Conservation (phyloP, 2,797 vertebrate genomes). For the Eutrigla gurnardus region DNA sequence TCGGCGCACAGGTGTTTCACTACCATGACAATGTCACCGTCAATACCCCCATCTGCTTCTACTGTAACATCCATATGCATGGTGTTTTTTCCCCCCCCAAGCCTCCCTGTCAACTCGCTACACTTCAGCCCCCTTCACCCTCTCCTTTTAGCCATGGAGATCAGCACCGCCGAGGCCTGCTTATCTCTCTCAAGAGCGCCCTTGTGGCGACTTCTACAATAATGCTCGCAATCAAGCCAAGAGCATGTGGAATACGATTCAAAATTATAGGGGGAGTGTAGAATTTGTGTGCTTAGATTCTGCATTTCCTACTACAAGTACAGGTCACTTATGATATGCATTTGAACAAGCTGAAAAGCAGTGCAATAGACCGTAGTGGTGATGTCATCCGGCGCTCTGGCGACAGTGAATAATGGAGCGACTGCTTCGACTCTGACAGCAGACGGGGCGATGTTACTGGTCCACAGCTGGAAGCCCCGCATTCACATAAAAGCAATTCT, state of each 20-base stretch:
- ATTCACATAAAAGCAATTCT: constrained; percentile 60
- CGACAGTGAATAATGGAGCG: constrained; percentile 69
- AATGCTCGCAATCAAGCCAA: constrained; percentile 8
- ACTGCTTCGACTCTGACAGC: constrained; percentile 53
- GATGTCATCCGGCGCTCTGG: constrained; percentile 56
- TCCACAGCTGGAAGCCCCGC: constrained; percentile 69
- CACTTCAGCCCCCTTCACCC: constrained; percentile 41
- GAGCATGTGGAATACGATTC: constrained; percentile 4
- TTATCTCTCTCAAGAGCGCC: constrained; percentile 56
- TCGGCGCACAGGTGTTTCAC: constrained; percentile 69
- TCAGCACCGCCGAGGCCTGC: constrained; percentile 11
- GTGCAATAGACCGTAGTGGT: constrained; percentile 29
- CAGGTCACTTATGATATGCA: too few species aligned
- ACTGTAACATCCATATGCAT: constrained; percentile 80
- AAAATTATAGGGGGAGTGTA: background rate
- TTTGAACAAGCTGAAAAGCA: constrained; percentile 26
- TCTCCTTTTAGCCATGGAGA: constrained; percentile 29
- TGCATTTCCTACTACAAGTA: too few species aligned
- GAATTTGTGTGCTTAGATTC: too few species aligned
- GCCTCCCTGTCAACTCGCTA: constrained; percentile 42
- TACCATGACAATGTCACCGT: constrained; percentile 75
- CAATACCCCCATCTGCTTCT: constrained; percentile 73
- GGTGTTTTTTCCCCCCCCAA: constrained; percentile 34
- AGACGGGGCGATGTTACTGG: constrained; percentile 58
- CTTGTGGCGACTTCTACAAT: constrained; percentile 35